Base-by-base conservation (phyloP, 1,140 invertebrate genomes). In the Drosophila watanabei region DNA sequence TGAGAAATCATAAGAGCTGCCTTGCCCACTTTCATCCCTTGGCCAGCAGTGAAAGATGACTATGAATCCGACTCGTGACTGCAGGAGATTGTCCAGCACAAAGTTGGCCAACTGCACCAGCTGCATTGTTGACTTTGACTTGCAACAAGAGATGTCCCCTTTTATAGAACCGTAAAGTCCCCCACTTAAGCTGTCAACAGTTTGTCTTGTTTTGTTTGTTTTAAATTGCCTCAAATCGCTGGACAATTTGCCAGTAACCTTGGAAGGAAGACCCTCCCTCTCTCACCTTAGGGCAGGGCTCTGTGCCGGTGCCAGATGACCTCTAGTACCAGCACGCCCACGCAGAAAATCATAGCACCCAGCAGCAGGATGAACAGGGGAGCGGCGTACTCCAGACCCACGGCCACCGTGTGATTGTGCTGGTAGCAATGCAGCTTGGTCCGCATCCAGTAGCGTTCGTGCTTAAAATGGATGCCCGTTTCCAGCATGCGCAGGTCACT, bases 31-130 rank as follows among this genome's bases (percentile, higher is more conserved):
- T 75, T 85, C 82, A 75, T 90, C 63, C 10, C 6, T 20, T 16
- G 70, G 58, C 92, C 92, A 93, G 58, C 92, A 93, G 51, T 93
- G 83, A 61, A 93, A 93, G 11, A 92, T 59, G 0, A 86, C 56
- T 30, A 91, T 72, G 54, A 80, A 81, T 14, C 63, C 64, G 24
- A 93, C 69, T 48, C 80, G 78, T 13, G 71, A 59, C 48, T 88
- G 68, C 16, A 80, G 51, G 48, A 93, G 79, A 78, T 92, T 82
- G 41, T 85, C 56, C 54, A 93, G 18, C 49, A 93, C 56, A 35
- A 93, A 91, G 75, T 91, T 90, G 28, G 80, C 80, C 63, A 93
- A 78, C 49, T 75, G 73, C 14, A 84, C 35, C 48, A 82, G 24
- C 69, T 85, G 70, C 88, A 87, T 80, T 85, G 72, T 80, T 64